These are phyloP conservation scores for Ypsolopha sequella DNA, from an alignment of 2,888 invertebrate species.

Conservation along the genomic window DNA sequence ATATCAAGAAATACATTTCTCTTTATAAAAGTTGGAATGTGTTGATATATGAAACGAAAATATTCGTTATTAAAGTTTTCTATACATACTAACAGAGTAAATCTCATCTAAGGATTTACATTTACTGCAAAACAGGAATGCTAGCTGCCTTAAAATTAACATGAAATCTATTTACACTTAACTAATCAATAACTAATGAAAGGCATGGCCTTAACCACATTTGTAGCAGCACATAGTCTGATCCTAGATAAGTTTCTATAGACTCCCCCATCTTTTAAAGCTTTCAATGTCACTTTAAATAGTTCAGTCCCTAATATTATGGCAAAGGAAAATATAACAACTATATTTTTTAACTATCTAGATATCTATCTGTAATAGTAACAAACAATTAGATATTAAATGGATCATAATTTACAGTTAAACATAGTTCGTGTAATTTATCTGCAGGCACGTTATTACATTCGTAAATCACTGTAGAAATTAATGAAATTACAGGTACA, in stretches of 20 bases:
- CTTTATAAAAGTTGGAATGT: neutral
- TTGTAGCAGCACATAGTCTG: constrained; percentile 16
- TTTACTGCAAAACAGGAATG: neutral
- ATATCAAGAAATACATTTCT: neutral
- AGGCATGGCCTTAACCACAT: constrained; percentile 26
- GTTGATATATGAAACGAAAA: neutral
- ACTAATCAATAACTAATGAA: neutral
- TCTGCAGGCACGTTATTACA: too few relatives aligned
- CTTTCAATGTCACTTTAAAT: constrained; percentile 17
- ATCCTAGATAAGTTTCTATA: constrained; percentile 41
- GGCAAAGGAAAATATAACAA: too few relatives aligned
- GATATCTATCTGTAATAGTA: too few relatives aligned
- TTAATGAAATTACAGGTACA: too few relatives aligned
- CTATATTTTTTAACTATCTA: too few relatives aligned
- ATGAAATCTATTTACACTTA: neutral
- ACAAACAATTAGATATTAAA: too few relatives aligned
- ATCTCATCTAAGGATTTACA: neutral
- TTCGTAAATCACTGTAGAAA: too few relatives aligned
- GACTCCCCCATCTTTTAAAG: constrained; percentile 33
- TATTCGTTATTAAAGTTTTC: neutral
- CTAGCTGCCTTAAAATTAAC: neutral
- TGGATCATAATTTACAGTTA: too few relatives aligned
- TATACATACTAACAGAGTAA: neutral
- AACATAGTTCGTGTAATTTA: too few relatives aligned
- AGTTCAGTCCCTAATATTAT: too few relatives aligned